phyloP scores from a whole-genome alignment of 2,888 invertebrate species.

The Orthosia gothica region DNA sequence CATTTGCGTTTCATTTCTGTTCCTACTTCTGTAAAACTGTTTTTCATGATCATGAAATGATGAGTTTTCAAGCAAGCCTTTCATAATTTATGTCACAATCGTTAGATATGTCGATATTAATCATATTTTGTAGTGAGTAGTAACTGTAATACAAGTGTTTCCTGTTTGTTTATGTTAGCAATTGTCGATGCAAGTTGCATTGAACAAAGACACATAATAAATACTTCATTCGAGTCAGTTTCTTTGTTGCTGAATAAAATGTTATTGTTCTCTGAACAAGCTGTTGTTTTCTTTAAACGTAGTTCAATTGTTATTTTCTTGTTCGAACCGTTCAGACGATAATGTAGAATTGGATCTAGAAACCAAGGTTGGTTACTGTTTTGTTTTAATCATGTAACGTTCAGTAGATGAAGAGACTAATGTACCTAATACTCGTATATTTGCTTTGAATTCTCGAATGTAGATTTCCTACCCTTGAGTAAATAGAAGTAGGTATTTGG shows the following conservation, averaged over 20 bases:
- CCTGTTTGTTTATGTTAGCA: constrained; percentile 70
- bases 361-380: constrained; percentile 40
- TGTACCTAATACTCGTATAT: neutral
- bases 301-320: constrained; percentile 61
- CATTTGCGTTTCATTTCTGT: neutral
- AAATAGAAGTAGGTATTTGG: constrained; percentile 16
- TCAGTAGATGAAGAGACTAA: neutral
- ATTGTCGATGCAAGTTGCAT: constrained; percentile 64
- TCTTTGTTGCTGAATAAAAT: constrained; percentile 76
- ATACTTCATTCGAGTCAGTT: constrained; percentile 69
- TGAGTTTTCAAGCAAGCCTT: constrained; percentile 6
- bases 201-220: constrained; percentile 74
- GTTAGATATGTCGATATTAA: constrained; percentile 56
- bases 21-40: neutral
- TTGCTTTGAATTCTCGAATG: constrained; percentile 35
- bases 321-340: constrained; percentile 29
- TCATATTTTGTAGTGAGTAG: constrained; percentile 48
- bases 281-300: constrained; percentile 55
- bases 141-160: constrained; percentile 68
- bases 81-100: constrained; percentile 26
- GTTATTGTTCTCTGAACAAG: constrained; percentile 67
- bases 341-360: constrained; percentile 35
- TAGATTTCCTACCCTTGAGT: constrained; percentile 25
- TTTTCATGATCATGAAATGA: too few species aligned
- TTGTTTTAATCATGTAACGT: constrained; percentile 30